phyloP scores from a whole-genome alignment of 1,140 invertebrate genomes.

The Carcinoscorpius rotundicauda region DNA sequence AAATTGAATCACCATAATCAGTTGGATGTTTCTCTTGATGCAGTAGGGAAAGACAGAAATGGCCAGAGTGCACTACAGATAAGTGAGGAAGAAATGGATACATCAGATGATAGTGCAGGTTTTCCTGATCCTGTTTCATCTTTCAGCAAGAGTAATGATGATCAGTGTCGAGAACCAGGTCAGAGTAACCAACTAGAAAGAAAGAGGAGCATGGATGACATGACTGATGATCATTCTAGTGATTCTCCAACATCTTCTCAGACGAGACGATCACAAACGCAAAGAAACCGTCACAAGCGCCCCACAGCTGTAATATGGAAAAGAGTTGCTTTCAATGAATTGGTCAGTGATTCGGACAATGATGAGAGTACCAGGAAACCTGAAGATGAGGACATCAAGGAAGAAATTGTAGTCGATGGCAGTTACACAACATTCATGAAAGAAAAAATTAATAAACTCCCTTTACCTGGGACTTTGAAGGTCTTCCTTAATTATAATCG shows the following conservation, averaged over 20 bases:
- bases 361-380: constrained; percentile 7
- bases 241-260: background rate
- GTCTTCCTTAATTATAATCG: constrained; percentile 41
- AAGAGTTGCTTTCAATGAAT: constrained; percentile 18
- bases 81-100: background rate
- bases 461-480: constrained; percentile 42
- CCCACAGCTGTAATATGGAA: constrained; percentile 16
- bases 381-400: constrained; percentile 2
- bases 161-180: too few relatives aligned
- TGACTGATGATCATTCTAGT: constrained; percentile 2
- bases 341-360: constrained; percentile 18
- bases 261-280: background rate
- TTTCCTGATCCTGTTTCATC: background rate
- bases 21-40: background rate
- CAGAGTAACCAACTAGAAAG: background rate
- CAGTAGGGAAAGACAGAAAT: background rate
- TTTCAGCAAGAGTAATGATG: too few relatives aligned
- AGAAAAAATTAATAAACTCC: constrained; percentile 40
- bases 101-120: background rate
- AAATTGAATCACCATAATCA: background rate
- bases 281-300: background rate
- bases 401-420: constrained; percentile 11
- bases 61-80: background rate
- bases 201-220: constrained; percentile 3
- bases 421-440: constrained; percentile 35